Conservation (phyloP, 2,797 vertebrate genomes). For the Bovichtus diacanthus region DNA sequence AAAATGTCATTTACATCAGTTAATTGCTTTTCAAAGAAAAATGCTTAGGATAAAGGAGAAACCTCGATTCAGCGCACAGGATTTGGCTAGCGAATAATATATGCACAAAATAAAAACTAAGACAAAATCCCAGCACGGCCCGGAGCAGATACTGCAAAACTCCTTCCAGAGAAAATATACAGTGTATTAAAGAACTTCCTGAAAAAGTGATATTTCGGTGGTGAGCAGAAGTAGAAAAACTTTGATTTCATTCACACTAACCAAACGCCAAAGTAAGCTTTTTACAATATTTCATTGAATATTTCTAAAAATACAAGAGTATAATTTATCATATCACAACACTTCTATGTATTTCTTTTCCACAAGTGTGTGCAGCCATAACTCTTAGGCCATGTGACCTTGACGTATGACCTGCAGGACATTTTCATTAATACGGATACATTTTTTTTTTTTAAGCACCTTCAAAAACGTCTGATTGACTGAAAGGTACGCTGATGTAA, state of each 20-base stretch:
- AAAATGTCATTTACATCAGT: constrained; percentile 25
- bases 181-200: constrained; percentile 53
- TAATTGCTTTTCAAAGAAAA: constrained; percentile 37
- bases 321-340: constrained; percentile 44
- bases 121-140: constrained; percentile 12
- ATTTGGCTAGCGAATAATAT: constrained; percentile 17
- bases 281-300: constrained; percentile 43
- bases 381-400: constrained; percentile 30
- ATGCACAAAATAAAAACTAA: neutral
- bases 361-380: constrained; percentile 9
- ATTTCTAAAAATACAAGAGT: constrained; percentile 39
- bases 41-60: constrained; percentile 14
- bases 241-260: constrained; percentile 44
- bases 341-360: constrained; percentile 21
- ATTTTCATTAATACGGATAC: constrained; percentile 57
- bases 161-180: constrained; percentile 63
- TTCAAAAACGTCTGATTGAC: constrained; percentile 54
- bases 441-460: constrained; percentile 54
- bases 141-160: constrained; percentile 39
- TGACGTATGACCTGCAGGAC: constrained; percentile 19
- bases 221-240: constrained; percentile 27
- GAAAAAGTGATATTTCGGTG: constrained; percentile 40
- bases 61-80: constrained; percentile 3
- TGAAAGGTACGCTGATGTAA: constrained; percentile 63
- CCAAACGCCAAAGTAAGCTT: constrained; percentile 43